Percentiles rank a stretch among this genome's conserved stretches.
Conservation (phyloP, 1,140 invertebrate genomes). For the Zaprionus inermis region DNA sequence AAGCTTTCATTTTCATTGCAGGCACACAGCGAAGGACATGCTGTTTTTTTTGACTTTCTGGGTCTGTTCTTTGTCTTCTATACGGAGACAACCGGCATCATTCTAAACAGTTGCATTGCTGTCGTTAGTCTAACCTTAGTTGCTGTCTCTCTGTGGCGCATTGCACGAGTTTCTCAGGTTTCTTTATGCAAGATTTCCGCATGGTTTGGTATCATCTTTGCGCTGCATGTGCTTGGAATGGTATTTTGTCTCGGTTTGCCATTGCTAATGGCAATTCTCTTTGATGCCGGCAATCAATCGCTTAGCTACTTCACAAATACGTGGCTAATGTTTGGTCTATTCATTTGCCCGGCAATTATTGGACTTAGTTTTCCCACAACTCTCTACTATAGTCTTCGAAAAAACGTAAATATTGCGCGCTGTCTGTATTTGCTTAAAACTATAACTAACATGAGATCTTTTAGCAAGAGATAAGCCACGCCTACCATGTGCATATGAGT, state of each 20-base stretch:
- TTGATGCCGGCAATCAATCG: constrained; percentile 84
- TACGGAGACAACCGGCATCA: constrained; percentile 85
- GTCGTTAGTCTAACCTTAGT: constrained; percentile 83
- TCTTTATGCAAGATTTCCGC: constrained; percentile 45
- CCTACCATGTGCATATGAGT: constrained; percentile 70
- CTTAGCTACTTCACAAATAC: constrained; percentile 89
- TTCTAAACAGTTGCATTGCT: constrained; percentile 86
- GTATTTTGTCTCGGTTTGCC: constrained; percentile 84
- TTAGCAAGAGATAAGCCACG: constrained; percentile 62
- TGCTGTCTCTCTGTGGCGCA: constrained; percentile 76
- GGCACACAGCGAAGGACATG: constrained; percentile 85
- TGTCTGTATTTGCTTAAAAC: background rate
- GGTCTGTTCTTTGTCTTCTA: constrained; percentile 89
- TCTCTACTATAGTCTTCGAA: constrained; percentile 83
- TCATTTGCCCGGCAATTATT: constrained; percentile 85
- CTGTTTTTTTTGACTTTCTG: constrained; percentile 92
- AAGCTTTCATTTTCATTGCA: constrained; percentile 39
- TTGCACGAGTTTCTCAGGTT: constrained; percentile 48
- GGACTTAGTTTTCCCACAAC: constrained; percentile 66
- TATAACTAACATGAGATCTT: background rate
- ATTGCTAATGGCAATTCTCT: constrained; percentile 85
- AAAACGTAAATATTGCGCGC: constrained; percentile 58
- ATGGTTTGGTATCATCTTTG: constrained; percentile 63
- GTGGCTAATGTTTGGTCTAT: constrained; percentile 87
- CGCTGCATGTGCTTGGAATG: constrained; percentile 66